Conservation (phyloP, 92 coral and sea anemone species). For the Phenganax subtilis region DNA sequence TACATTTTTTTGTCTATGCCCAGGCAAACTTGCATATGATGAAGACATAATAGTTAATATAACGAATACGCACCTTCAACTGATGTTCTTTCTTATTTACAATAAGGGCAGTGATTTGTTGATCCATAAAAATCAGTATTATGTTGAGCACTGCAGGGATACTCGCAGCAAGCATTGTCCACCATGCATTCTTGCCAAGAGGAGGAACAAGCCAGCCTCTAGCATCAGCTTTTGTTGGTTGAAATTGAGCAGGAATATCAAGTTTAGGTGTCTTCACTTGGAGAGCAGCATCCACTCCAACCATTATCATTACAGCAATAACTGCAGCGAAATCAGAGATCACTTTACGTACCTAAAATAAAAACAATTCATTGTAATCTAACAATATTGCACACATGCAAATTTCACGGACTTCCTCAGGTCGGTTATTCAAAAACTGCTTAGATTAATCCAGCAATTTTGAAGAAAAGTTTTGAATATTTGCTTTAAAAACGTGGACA, state of each 20-base stretch:
- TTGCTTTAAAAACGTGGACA: too few species aligned
- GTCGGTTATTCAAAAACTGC: too few species aligned
- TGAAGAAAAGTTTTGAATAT: too few species aligned
- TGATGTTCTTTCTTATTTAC: conserved; percentile 96
- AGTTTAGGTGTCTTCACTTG: conserved; percentile 84
- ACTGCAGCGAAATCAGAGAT: conserved; percentile 91
- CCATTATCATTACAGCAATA: conserved; percentile 79
- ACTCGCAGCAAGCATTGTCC: conserved; percentile 82
- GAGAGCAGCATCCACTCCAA: conserved; percentile 58
- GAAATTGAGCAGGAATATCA: conserved; percentile 61
- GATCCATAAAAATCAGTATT: conserved; percentile 94
- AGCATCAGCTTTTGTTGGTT: conserved; percentile 71
- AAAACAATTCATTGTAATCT: neutral
- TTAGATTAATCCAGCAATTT: too few species aligned
- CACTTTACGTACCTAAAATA: conserved; percentile 77
- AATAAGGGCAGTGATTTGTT: conserved; percentile 93
- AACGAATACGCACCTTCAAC: conserved; percentile 60
- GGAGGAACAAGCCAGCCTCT: conserved; percentile 89
- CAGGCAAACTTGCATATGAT: too few species aligned
- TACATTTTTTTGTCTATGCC: too few species aligned
- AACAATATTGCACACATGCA: neutral
- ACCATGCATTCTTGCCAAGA: conserved; percentile 80
- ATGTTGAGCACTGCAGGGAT: conserved; percentile 94
- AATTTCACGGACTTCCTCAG: too few species aligned
- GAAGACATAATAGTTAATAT: neutral